Evolutionary conservation across 1,140 invertebrate genomes (phyloP), one percentile per base, ranked within the genome.

Genomic region (Spodoptera litura): DNA sequence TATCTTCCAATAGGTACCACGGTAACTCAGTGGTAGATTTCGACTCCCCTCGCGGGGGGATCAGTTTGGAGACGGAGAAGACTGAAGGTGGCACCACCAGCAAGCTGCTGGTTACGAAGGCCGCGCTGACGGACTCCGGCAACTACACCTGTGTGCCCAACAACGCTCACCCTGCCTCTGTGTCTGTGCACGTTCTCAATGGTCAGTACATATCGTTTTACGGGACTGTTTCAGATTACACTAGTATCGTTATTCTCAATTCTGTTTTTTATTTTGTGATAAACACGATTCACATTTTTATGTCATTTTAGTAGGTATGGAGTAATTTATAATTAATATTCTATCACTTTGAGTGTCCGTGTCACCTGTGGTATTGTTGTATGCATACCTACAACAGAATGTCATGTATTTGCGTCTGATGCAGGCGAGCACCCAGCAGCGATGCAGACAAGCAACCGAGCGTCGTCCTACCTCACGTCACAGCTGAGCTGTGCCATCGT

Each of bases 31-130:
- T 98, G 15, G 96, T 98, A 8, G 97, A 98, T 93, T 98, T 98
- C 89, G 97, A 98, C 93, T 98, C 97, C 35, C 96, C 97, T 15
- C 96, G 97, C 82, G 97, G 97, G 66, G 98, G 98, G 11, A 98
- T 99, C 88, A 98, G 97, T 88, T 95, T 99, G 84, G 98, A 98
- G 94, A 98, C 98, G 2, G 98, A 98, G 94, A 98, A 98, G 95
- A 98, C 97, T 4, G 97, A 98, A 84, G 96, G 96, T 8, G 97
- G 97, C 12, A 98, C 98, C 52, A 98, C 98, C 58, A 98, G 97
- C 93, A 98, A 98, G 89, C 95, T 99, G 79, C 96, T 98, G 88
- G 96, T 99, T 80, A 98, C 97, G 11, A 97, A 98, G 89, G 98
- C 98, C 12, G 96, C 97, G 27, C 95, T 98, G 58, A 96, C 96